These are phyloP conservation scores for Scartelaos histophorus DNA, from an alignment of 2,113 vertebrate species.

Conservation along the genomic window DNA sequence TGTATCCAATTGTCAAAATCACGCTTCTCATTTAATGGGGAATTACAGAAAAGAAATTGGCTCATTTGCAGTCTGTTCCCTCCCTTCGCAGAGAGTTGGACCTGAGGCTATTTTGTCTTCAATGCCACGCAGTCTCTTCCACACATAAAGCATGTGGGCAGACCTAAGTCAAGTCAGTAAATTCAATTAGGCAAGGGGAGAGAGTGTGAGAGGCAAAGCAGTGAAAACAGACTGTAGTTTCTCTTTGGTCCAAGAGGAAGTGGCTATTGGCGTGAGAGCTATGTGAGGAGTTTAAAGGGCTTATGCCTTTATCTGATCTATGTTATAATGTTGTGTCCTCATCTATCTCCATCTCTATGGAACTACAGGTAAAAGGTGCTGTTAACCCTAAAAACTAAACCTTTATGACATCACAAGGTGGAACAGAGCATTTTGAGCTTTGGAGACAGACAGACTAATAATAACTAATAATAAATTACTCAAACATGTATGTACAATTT, in stretches of 20 bases:
- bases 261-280: not conserved
- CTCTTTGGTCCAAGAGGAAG: slow-evolving; percentile 7
- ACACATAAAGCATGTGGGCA: slow-evolving; percentile 39
- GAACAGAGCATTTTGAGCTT: too few species aligned
- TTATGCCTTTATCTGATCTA: not conserved
- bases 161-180: slow-evolving; percentile 45
- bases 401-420: too few species aligned
- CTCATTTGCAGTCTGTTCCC: slow-evolving; percentile 13
- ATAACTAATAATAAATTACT: too few species aligned
- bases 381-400: too few species aligned
- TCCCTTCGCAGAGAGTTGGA: slow-evolving; percentile 21
- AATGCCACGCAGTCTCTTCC: slow-evolving; percentile 29
- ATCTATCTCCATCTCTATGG: too few species aligned
- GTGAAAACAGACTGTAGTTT: slow-evolving; percentile 10
- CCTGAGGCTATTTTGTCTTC: slow-evolving; percentile 41
- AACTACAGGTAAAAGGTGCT: too few species aligned
- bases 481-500: too few species aligned
- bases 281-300: not conserved
- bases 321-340: too few species aligned
- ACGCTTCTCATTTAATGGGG: slow-evolving; percentile 32
- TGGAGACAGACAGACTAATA: too few species aligned
- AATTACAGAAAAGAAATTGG: slow-evolving; percentile 35
- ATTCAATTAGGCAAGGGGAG: slow-evolving; percentile 45
- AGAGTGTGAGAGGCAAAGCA: slow-evolving; percentile 23
- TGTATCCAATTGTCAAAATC: slow-evolving; percentile 28